Conservation (phyloP, 2,797 vertebrate genomes). For the Rhabdophis nuchalis region DNA sequence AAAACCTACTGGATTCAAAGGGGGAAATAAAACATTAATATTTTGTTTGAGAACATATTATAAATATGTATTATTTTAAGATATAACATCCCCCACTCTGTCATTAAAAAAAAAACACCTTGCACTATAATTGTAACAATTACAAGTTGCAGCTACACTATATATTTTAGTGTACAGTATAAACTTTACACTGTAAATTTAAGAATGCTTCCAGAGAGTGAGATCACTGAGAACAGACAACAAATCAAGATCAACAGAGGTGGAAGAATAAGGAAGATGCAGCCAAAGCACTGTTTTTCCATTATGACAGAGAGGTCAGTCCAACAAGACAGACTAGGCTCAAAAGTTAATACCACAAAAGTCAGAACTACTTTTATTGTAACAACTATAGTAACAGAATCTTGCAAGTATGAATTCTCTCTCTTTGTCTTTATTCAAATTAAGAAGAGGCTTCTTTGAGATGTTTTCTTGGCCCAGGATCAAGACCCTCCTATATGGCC, state of each 20-base stretch:
- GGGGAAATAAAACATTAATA: neutral
- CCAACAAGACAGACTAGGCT: neutral
- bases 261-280: neutral
- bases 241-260: neutral
- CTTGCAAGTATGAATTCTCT: neutral
- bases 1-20: neutral
- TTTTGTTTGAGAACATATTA: neutral
- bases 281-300: neutral
- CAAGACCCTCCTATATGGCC: neutral
- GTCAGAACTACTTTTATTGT: neutral
- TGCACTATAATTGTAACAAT: neutral
- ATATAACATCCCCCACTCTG: neutral
- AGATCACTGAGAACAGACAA: neutral
- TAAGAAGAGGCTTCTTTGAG: neutral
- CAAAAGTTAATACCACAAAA: neutral
- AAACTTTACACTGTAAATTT: neutral
- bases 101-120: neutral
- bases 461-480: neutral
- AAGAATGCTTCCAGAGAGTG: neutral
- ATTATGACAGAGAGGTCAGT: neutral
- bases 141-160: neutral
- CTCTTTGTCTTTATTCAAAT: neutral
- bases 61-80: neutral
- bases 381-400: neutral
- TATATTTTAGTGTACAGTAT: neutral